These are phyloP conservation scores for Plutella xylostella DNA, from an alignment of 2,888 invertebrate genomes.

Conservation along the genomic window DNA sequence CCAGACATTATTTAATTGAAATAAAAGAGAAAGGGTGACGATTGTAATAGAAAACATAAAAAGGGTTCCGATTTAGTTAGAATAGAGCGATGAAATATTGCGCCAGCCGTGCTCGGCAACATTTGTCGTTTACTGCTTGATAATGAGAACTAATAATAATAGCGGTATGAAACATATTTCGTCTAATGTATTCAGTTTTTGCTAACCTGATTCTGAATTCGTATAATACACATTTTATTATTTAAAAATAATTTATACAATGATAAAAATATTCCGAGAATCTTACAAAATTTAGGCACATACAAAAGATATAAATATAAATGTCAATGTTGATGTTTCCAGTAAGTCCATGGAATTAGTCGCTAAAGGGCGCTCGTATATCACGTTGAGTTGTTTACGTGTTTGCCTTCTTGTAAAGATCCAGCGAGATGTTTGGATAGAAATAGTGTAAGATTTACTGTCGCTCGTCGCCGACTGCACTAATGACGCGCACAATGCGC, in stretches of 20 bases:
- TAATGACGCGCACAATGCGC: slow-evolving; percentile 59
- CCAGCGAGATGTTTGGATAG: slow-evolving; percentile 35
- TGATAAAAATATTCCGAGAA: too few species aligned
- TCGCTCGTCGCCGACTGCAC: slow-evolving; percentile 34
- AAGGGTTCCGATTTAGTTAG: slow-evolving; percentile 58
- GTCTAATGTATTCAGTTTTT: too few species aligned
- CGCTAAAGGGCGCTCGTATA: slow-evolving; percentile 3
- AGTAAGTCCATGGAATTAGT: slow-evolving; percentile 4
- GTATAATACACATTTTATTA: too few species aligned
- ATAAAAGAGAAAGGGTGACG: slow-evolving; percentile 67
- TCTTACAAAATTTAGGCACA: too few species aligned
- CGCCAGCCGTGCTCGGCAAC: slow-evolving; percentile 63
- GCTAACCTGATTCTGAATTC: too few species aligned
- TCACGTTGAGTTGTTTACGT: slow-evolving; percentile 45
- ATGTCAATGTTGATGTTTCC: too few species aligned
- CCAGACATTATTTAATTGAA: slow-evolving; percentile 71
- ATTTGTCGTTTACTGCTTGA: slow-evolving; percentile 51
- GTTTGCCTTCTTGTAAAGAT: slow-evolving; percentile 51
- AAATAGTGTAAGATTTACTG: slow-evolving; percentile 28
- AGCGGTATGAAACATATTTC: too few species aligned
- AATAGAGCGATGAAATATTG: slow-evolving; percentile 60
- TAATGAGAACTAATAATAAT: slow-evolving; percentile 20
- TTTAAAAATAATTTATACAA: too few species aligned
- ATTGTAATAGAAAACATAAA: slow-evolving; percentile 63
- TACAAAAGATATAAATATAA: too few species aligned